A percentile compares a stretch with the other conserved stretches of the same genome.
phyloP scores from a whole-genome alignment of 2,113 vertebrate species.

The Solea senegalensis region DNA sequence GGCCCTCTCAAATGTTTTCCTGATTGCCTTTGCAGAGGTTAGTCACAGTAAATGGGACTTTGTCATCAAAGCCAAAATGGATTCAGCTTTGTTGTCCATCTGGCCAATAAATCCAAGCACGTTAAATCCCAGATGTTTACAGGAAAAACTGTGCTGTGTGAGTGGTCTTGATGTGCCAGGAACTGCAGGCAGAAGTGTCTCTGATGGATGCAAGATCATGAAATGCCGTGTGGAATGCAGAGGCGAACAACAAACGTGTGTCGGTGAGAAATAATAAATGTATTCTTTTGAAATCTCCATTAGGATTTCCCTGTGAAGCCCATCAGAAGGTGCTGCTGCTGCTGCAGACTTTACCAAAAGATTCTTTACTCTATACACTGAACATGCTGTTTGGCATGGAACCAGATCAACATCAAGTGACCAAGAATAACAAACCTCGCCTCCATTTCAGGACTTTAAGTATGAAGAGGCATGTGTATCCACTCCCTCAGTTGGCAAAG shows the following conservation, averaged over 20 bases:
- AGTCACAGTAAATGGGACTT: slow-evolving; percentile 38
- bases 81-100: slow-evolving; percentile 70
- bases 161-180: slow-evolving; percentile 24
- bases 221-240: slow-evolving; percentile 22
- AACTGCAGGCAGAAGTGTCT: slow-evolving; percentile 50
- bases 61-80: slow-evolving; percentile 56
- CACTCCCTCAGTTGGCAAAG: slow-evolving; percentile 19
- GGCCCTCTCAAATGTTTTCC: slow-evolving; percentile 31
- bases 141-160: slow-evolving; percentile 31
- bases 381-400: neutral
- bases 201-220: slow-evolving; percentile 37
- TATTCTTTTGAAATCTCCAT: neutral
- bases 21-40: slow-evolving; percentile 55
- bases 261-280: slow-evolving; percentile 4
- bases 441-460: neutral
- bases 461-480: neutral
- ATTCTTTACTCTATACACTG: neutral
- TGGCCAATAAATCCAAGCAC: slow-evolving; percentile 63
- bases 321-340: neutral
- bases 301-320: neutral
- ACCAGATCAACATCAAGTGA: neutral
- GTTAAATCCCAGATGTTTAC: slow-evolving; percentile 68
- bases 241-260: slow-evolving; percentile 39
- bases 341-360: neutral
- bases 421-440: neutral